These are phyloP conservation scores for Amblyjoppa proteus DNA, from an alignment of 2,888 invertebrate genomes.

Conservation along the genomic window DNA sequence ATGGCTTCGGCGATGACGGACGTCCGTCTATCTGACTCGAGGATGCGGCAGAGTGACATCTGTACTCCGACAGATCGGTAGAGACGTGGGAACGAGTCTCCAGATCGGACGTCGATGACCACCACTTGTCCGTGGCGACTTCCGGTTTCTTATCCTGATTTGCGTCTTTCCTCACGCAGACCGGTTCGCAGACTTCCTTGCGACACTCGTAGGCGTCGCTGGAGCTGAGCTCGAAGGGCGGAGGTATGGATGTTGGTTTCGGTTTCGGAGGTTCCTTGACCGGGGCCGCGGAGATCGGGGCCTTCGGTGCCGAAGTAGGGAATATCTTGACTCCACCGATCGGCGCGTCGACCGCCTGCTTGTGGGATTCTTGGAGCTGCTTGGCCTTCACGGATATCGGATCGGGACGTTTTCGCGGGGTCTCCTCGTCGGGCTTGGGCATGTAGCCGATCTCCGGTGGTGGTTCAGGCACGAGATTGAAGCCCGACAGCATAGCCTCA, in stretches of 20 bases:
- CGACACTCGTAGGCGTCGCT: slow-evolving; percentile 67
- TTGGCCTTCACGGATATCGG: slow-evolving; percentile 87
- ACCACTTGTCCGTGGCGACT: slow-evolving; percentile 69
- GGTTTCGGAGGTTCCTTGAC: slow-evolving; percentile 69
- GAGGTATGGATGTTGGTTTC: slow-evolving; percentile 77
- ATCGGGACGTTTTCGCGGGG: slow-evolving; percentile 85
- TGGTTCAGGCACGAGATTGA: slow-evolving; percentile 89
- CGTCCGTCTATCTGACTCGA: slow-evolving; percentile 76
- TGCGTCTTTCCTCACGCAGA: slow-evolving; percentile 74
- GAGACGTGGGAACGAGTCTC: slow-evolving; percentile 81
- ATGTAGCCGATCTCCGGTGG: slow-evolving; percentile 90
- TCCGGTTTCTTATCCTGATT: slow-evolving; percentile 73
- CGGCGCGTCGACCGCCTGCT: slow-evolving; percentile 86
- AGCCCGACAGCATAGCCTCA: slow-evolving; percentile 84
- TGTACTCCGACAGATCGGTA: slow-evolving; percentile 80
- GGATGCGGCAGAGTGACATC: slow-evolving; percentile 79
- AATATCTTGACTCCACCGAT: slow-evolving; percentile 87
- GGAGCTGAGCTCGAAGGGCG: slow-evolving; percentile 78
- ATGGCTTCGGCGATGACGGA: slow-evolving; percentile 86
- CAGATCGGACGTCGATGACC: slow-evolving; percentile 80
- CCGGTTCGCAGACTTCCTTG: slow-evolving; percentile 76
- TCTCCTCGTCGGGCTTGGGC: slow-evolving; percentile 85
- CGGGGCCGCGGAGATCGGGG: slow-evolving; percentile 52
- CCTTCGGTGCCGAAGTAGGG: slow-evolving; percentile 80
- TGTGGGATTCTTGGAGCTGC: slow-evolving; percentile 87